A percentile compares a stretch with the other conserved stretches of the same genome.
phyloP scores from a whole-genome alignment of 2,888 invertebrate genomes.

The Rosalia funebris region DNA sequence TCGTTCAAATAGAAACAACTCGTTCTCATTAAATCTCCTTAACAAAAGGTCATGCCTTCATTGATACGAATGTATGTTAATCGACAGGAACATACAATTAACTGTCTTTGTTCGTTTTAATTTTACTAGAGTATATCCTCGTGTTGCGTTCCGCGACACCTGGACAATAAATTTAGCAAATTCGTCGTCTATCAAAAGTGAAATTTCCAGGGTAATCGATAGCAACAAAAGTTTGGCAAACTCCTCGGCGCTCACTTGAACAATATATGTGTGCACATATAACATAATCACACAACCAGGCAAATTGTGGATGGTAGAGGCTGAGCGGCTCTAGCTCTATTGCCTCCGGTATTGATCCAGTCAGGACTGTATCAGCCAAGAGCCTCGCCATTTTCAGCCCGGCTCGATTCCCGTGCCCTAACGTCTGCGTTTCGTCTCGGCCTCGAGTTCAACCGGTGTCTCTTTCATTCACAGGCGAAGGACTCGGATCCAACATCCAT shows the following conservation, averaged over 20 bases:
- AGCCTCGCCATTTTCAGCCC: constrained; percentile 36
- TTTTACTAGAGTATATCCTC: no score
- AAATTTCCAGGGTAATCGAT: no score
- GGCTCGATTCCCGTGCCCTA: constrained; percentile 27
- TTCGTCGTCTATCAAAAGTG: no score
- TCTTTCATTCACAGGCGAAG: constrained; percentile 20
- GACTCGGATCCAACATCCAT: constrained; percentile 5
- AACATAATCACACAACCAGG: neutral
- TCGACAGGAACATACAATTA: no score
- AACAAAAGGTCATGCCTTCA: constrained; percentile 9
- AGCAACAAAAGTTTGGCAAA: no score
- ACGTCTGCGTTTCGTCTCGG: constrained; percentile 15
- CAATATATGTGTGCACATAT: neutral
- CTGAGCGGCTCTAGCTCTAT: constrained; percentile 51
- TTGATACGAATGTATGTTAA: no score
- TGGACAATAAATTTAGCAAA: no score
- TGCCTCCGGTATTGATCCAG: constrained; percentile 60
- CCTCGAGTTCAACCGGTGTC: constrained; percentile 35
- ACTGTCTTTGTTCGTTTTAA: no score
- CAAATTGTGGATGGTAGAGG: constrained; percentile 43
- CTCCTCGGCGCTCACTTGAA: no score
- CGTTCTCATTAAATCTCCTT: neutral
- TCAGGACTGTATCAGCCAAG: constrained; percentile 40
- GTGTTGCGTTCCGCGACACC: no score
- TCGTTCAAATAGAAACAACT: neutral